Base-by-base conservation (phyloP, 37 sponge, comb jelly and placozoan species). In the Bolinopsis microptera region DNA sequence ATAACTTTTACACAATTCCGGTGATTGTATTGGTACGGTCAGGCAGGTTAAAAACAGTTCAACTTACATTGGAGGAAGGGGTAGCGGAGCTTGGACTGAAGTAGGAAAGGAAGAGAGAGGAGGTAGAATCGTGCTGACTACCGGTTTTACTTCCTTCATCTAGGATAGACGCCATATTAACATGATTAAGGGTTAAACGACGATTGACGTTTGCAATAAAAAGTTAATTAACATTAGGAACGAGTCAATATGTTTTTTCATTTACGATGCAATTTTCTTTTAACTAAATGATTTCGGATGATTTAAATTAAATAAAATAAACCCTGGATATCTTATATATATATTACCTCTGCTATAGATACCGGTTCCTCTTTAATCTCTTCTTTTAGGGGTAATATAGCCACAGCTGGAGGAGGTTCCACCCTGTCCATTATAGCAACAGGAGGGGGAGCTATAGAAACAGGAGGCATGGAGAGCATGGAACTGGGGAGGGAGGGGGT, bases 331-430 rank as follows among this genome's bases (percentile, higher is more conserved):
- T n/a, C n/a, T n/a, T n/a, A n/a, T n/a, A n/a, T n/a, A n/a, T n/a
- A n/a, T n/a, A n/a, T n/a, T n/a, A n/a, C n/a, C 61, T 48, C 61
- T 5, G 13, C 61, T 18, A 48, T 48, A 48, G 9, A 18, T 5
- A 48, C 61, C 9, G 13, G 9, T 48, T 77, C 80, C 1, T 34
- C 0, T 36, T 77, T 77, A 32, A 35, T 34, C 33, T 77, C 80
- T 16, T 77, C 21, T 16, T 77, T 35, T 21, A 77, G 35, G 61
- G 90, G 90, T 23, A 86, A 34, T 16, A 86, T 86, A n/a, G 90
- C 90, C 1, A 86, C 90, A n/a, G 90, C 38, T 36, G 90, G 90
- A 38, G 82, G 82, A 27, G 90, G 90, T 24, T 86, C 61, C 13
- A 77, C 80, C 1, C 35, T 1, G 36, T 86, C 35, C 31, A 86